Base-by-base conservation (phyloP, 1,140 invertebrate species). In the Pseudomyrmex gracilis region DNA sequence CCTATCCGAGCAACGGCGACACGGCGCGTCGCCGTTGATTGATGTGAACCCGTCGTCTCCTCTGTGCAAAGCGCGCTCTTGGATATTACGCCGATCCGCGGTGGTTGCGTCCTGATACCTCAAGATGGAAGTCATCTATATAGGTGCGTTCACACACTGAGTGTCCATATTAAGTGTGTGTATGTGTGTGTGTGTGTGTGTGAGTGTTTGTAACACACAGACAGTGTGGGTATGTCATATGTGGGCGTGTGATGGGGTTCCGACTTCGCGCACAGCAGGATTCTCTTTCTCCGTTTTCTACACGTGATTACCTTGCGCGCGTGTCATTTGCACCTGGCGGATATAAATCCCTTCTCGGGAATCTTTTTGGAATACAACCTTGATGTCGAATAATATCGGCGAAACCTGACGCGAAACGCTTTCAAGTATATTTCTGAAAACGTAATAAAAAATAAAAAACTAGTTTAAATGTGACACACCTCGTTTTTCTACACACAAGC, bases 81-180 rank as follows among this genome's bases (percentile, higher is more conserved):
- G 89, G 88, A 89, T 86, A 87, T 73, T 84, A 88, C 88, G 89
- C 84, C 83, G 84, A 15, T 34, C 45, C 49, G 22, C 83, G 88
- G 82, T 74, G 82, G 71, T 68, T 87, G 86, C 68, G 78, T 80
- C 78, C 66, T 20, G 83, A 85, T 78, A 74, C 67, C 86, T 83
- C 90, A 92, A 93, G 85, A 93, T 93, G 92, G 92, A 93, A 91
- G 91, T 93, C 90, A 89, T 93, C 85, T 93, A 92, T 76, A 92
- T 93, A 89, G 92, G 92, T 93, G 85, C 64, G 91, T 34, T 34
- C 34, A 34, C 34, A 34, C 34, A 34, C 34, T 34, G 7, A 34
- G 0, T 34, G 34, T 34, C 2, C 7, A 34, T 34, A 24, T 24
- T 24, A 3, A 89, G 51, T 45, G 20, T 17, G 34, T 1, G 49